Base-by-base conservation (phyloP, 2,888 invertebrate species). In the Phorcus lineatus region DNA sequence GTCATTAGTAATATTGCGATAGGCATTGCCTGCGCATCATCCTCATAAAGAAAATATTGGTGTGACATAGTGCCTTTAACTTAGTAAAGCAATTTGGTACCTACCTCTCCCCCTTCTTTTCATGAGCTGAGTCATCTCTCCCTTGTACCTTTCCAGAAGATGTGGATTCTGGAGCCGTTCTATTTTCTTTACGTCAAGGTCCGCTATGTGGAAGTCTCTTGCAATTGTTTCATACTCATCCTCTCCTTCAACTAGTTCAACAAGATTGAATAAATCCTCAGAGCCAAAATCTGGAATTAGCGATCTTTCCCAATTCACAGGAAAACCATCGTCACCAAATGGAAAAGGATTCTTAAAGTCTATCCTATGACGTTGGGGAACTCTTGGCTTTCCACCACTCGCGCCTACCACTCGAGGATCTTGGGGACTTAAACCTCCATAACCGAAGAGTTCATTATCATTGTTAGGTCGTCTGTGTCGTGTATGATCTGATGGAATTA, bases 121-220 rank as follows among this genome's bases (percentile, higher is more conserved):
- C 22, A 79, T 22, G 31, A 87, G 77, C n/a, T 83, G 80, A n/a
- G 84, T 80, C 55, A 80, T 85, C 70, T 88, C 87, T 2, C 70
- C 47, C 53, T 83, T 82, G 79, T 83, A 88, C 28, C 82, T 80
- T 9, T 86, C 81, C 70, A 86, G 77, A 6, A 85, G 80, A 24
- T 81, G 66, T 16, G 28, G 19, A 77, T 87, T 87, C 70, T 83
- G 84, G 24, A 88, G 76, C 36, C 83, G 78, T 52, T 86, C 86
- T 28, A 88, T 77, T 53, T 78, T 82, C 2, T 78, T 55, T 9
- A 86, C 83, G 22, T 82, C 74, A n/a, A 88, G 40, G 0, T 83
- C 87, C 22, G 83, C 84, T 55, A 82, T 74, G 28, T 80, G 80
- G 79, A 88, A 85, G 77, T 88, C 88, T 1, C 83, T 76, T 19